Evolutionary conservation across 2,797 vertebrate genomes (phyloP).

Genomic region (Lateolabrax maculatus): DNA sequence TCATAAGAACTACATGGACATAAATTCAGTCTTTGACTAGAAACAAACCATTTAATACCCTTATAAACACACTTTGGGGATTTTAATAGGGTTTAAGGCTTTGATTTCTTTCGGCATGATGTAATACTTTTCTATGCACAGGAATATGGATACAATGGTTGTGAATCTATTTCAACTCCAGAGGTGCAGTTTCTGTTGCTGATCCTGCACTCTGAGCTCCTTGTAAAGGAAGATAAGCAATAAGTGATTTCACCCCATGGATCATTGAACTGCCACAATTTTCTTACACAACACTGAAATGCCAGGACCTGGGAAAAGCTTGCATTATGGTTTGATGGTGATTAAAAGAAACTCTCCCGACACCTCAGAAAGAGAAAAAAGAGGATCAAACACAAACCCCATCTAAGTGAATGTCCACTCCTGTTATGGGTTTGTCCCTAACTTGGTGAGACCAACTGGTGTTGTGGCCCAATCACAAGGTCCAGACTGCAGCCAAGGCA

Average conservation of each 20-base stretch:
- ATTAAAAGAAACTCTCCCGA: conserved; percentile 53
- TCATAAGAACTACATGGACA: too few species aligned
- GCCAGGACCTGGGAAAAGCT: conserved; percentile 49
- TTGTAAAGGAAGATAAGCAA: conserved; percentile 5
- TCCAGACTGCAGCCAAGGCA: conserved; percentile 54
- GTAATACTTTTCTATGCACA: background rate
- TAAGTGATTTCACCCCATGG: conserved; percentile 11
- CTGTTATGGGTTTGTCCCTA: conserved; percentile 31
- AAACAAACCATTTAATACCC: background rate
- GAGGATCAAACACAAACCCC: conserved; percentile 53
- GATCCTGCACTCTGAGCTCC: conserved; percentile 9
- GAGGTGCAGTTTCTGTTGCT: background rate
- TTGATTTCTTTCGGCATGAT: background rate
- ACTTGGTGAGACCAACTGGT: conserved; percentile 48
- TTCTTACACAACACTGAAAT: conserved; percentile 41
- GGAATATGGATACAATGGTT: background rate
- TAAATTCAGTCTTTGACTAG: background rate
- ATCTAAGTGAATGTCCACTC: conserved; percentile 47
- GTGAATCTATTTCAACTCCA: background rate
- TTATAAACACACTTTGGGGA: background rate
- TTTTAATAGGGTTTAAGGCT: background rate
- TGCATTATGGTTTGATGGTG: conserved; percentile 35
- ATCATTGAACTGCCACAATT: conserved; percentile 30
- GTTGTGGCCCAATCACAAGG: conserved; percentile 71
- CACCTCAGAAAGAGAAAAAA: conserved; percentile 39